Evolutionary conservation across 2,888 invertebrate species (phyloP).

Genomic region (Xestoiulus laeticollis): DNA sequence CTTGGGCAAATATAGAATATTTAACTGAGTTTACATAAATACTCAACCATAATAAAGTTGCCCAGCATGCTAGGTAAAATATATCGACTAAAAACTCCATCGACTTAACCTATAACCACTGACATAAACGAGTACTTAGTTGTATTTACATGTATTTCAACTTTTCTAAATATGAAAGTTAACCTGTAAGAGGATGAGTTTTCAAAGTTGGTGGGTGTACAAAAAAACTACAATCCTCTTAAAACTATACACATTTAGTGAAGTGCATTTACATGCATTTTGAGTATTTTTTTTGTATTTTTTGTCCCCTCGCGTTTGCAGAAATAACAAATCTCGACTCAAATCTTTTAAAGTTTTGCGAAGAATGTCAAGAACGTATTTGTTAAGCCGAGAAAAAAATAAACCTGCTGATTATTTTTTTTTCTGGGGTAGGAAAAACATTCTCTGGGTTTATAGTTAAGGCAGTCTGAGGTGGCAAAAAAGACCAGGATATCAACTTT

Average conservation of each 20-base stretch:
- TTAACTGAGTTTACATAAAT: too few species aligned
- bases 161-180: neutral
- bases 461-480: neutral
- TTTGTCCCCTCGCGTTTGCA: neutral
- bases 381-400: slow-evolving; percentile 2
- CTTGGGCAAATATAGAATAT: too few species aligned
- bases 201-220: neutral
- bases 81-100: too few species aligned
- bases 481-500: neutral
- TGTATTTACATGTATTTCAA: too few species aligned
- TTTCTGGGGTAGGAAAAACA: neutral
- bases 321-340: slow-evolving; percentile 3
- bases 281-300: neutral
- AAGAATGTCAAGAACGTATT: slow-evolving; percentile 36
- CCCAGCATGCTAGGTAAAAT: too few species aligned
- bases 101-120: too few species aligned
- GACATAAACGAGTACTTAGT: too few species aligned
- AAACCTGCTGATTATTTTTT: slow-evolving; percentile 15
- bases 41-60: too few species aligned
- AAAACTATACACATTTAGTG: neutral
- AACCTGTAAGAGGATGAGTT: neutral
- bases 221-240: neutral
- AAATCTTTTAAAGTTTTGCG: slow-evolving; percentile 3
- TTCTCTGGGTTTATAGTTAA: slow-evolving; percentile 27
- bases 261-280: slow-evolving; percentile 1